Conservation (phyloP, 2,797 vertebrate genomes). For the Loriculus beryllinus region DNA sequence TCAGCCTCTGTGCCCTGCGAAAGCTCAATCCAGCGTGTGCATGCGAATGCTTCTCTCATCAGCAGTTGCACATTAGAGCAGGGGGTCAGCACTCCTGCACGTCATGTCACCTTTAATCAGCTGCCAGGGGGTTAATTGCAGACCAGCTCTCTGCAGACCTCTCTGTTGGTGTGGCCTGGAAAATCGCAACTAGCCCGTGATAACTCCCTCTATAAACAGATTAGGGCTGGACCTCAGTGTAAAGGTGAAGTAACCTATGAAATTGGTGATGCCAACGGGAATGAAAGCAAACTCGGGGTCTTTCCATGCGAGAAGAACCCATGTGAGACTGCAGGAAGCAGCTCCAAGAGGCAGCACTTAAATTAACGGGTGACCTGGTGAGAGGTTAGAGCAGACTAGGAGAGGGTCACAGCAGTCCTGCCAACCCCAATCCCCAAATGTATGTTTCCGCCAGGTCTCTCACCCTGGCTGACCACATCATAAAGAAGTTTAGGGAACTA, state of each 20-base stretch:
- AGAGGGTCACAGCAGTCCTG: fast-evolving
- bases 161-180: not conserved
- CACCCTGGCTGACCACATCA: not conserved
- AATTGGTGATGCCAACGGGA: not conserved
- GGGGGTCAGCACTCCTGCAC: not conserved
- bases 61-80: not conserved
- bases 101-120: not conserved
- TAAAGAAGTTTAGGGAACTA: not conserved
- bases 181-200: fast-evolving
- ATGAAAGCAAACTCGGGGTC: not conserved
- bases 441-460: not conserved
- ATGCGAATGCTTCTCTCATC: not conserved
- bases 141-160: not conserved
- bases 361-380: not conserved
- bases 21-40: fast-evolving
- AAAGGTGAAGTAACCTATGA: not conserved
- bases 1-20: fast-evolving
- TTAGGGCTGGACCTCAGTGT: fast-evolving
- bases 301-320: fast-evolving
- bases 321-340: not conserved
- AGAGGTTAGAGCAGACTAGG: not conserved
- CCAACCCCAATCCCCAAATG: not conserved
- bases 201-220: not conserved
- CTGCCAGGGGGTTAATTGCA: not conserved
- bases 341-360: not conserved